These are phyloP conservation scores for Galeruca laticollis DNA, from an alignment of 2,888 invertebrate genomes.

Conservation along the genomic window DNA sequence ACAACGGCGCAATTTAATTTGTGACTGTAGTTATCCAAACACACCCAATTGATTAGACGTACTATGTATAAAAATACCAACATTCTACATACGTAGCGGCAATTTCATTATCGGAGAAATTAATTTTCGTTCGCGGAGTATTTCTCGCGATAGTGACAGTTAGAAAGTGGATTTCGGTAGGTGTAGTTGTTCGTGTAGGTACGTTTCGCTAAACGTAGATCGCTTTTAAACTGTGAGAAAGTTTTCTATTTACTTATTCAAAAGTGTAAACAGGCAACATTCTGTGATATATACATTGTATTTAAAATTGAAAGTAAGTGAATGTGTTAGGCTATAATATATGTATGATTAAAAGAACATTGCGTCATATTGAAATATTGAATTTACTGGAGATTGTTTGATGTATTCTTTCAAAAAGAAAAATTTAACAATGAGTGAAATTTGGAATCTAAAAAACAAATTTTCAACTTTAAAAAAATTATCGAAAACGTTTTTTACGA, in stretches of 20 bases:
- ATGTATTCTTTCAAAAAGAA: too few species aligned
- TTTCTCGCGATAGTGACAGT: slow-evolving; percentile 22
- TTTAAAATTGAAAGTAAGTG: background rate
- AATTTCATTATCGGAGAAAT: background rate
- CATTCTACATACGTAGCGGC: background rate
- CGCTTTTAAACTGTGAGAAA: slow-evolving; percentile 15
- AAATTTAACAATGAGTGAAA: too few species aligned
- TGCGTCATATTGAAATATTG: too few species aligned
- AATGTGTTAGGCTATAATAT: too few species aligned
- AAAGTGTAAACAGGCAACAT: background rate
- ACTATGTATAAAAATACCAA: too few species aligned
- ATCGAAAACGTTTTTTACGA: too few species aligned
- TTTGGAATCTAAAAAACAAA: too few species aligned
- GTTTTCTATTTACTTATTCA: slow-evolving; percentile 9
- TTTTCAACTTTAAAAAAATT: too few species aligned
- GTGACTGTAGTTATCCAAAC: slow-evolving; percentile 2
- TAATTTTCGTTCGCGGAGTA: background rate
- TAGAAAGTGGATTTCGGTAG: slow-evolving; percentile 16
- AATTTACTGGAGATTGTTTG: too few species aligned
- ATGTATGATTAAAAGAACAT: background rate
- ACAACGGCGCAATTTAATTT: background rate
- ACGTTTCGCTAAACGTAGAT: background rate
- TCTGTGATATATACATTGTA: background rate
- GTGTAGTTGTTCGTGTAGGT: background rate
- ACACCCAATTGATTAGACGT: background rate